Evolutionary conservation across 2,797 vertebrate genomes (phyloP).

Genomic region (Bovichtus variegatus): DNA sequence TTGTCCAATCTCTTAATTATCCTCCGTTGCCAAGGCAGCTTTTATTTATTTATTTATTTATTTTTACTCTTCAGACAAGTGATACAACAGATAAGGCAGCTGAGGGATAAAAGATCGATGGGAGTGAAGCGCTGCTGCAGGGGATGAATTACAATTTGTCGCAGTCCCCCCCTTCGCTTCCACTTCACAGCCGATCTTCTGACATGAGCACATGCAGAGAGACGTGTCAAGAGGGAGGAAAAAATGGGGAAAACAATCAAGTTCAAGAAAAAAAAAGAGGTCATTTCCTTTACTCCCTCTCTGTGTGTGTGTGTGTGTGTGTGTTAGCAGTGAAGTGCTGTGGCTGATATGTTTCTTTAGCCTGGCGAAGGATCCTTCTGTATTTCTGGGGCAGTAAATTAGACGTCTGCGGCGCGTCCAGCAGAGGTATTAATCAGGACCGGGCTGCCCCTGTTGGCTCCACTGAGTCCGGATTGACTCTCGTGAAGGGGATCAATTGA

Average conservation of each 20-base stretch:
- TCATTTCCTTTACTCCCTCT: slow-evolving; percentile 21
- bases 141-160: slow-evolving; percentile 80
- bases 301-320: slow-evolving; percentile 11
- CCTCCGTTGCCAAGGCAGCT: slow-evolving; percentile 61
- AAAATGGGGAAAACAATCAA: slow-evolving; percentile 51
- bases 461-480: slow-evolving; percentile 58
- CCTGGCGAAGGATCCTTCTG: slow-evolving; percentile 21
- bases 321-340: background rate
- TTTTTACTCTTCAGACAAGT: slow-evolving; percentile 68
- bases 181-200: slow-evolving; percentile 49
- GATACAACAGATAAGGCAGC: slow-evolving; percentile 71
- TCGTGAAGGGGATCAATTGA: slow-evolving; percentile 61
- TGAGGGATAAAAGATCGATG: slow-evolving; percentile 71
- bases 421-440: slow-evolving; percentile 63
- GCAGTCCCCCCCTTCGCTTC: slow-evolving; percentile 57
- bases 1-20: slow-evolving; percentile 75
- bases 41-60: slow-evolving; percentile 37
- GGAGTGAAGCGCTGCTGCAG: slow-evolving; percentile 65
- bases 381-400: slow-evolving; percentile 48
- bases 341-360: slow-evolving; percentile 24
- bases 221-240: background rate
- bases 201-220: slow-evolving; percentile 16
- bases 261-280: slow-evolving; percentile 19
- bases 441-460: slow-evolving; percentile 40
- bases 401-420: slow-evolving; percentile 37